A percentile compares a stretch with the other conserved stretches of the same genome.
Conservation (phyloP, 2,888 invertebrate genomes). For the Plutella xylostella region DNA sequence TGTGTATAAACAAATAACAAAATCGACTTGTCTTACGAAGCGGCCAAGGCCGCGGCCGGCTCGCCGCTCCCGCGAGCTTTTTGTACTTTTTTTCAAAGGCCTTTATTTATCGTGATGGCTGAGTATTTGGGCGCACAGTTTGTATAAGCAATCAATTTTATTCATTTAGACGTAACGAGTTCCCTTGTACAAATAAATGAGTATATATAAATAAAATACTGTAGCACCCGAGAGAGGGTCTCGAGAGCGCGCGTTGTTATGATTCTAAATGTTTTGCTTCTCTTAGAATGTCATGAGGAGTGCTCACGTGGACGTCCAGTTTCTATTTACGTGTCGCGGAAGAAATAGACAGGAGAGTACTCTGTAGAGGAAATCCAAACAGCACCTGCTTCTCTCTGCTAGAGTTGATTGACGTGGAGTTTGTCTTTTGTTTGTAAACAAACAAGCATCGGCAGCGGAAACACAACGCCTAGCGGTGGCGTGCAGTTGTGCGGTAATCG, state of each 20-base stretch:
- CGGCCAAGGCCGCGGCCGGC: slow-evolving; percentile 48
- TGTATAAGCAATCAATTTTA: slow-evolving; percentile 71
- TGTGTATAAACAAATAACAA: slow-evolving; percentile 69
- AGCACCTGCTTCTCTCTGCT: too few relatives aligned
- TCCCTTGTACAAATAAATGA: slow-evolving; percentile 60
- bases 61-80: slow-evolving; percentile 32
- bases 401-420: too few relatives aligned
- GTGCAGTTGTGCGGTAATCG: slow-evolving; percentile 35
- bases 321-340: slow-evolving; percentile 6
- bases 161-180: slow-evolving; percentile 64
- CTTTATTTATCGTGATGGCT: slow-evolving; percentile 65
- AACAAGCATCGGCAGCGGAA: background rate
- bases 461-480: background rate
- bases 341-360: slow-evolving; percentile 3
- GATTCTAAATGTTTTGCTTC: slow-evolving; percentile 32
- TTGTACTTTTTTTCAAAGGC: slow-evolving; percentile 51
- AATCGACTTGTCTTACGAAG: slow-evolving; percentile 65
- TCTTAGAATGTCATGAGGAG: slow-evolving; percentile 17
- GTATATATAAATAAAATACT: slow-evolving; percentile 44
- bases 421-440: too few relatives aligned
- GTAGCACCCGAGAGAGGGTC: slow-evolving; percentile 28
- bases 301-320: slow-evolving; percentile 5
- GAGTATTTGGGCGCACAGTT: slow-evolving; percentile 68
- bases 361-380: too few relatives aligned
- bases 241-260: slow-evolving; percentile 30